Conservation (phyloP, 2,888 invertebrate species). For the Synanthedon formicaeformis region DNA sequence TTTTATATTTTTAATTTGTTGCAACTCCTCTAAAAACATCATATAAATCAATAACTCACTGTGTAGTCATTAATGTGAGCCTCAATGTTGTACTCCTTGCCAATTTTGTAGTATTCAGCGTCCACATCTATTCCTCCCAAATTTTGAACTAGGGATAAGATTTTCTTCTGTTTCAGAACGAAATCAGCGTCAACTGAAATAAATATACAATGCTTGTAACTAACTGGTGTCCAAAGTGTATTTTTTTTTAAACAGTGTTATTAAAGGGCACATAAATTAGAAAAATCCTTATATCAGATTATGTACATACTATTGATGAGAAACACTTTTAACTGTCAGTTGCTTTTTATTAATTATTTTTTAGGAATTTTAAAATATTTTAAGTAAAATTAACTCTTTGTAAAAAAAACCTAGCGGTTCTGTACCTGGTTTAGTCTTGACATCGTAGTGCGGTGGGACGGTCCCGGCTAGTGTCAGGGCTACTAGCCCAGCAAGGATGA, state of each 20-base stretch:
- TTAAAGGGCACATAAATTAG: too few species aligned
- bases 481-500: constrained; percentile 46
- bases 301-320: too few species aligned
- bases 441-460: constrained; percentile 18
- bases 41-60: constrained; percentile 22
- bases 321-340: too few species aligned
- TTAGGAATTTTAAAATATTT: too few species aligned
- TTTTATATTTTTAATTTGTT: too few species aligned
- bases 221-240: too few species aligned
- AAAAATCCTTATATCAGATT: too few species aligned
- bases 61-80: constrained; percentile 45
- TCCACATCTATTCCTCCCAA: constrained; percentile 38
- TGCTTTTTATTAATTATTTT: too few species aligned
- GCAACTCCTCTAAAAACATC: too few species aligned
- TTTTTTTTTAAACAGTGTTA: too few species aligned
- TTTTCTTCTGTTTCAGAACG: constrained; percentile 42
- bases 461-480: constrained; percentile 41
- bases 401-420: too few species aligned
- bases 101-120: constrained; percentile 44
- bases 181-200: constrained; percentile 20
- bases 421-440: constrained; percentile 26
- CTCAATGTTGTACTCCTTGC: constrained; percentile 39
- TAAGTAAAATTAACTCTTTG: too few species aligned
- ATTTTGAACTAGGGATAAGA: constrained; percentile 55
- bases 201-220: not conserved